Evolutionary conservation across 2,888 invertebrate genomes (phyloP), one percentile per base, ranked within the genome.

Genomic region (Hyles lineata): DNA sequence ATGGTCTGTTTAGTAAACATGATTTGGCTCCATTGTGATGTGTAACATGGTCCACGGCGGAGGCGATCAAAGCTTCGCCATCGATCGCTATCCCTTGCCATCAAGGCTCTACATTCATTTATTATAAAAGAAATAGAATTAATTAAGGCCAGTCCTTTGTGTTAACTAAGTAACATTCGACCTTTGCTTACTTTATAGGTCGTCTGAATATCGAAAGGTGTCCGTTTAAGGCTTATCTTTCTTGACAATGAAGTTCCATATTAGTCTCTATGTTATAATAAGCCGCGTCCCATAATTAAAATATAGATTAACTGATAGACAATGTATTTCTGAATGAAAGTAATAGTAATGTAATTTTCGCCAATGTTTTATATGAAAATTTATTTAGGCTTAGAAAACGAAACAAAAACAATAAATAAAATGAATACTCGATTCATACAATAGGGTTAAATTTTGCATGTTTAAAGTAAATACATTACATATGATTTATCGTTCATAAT

Each of bases 1-100:
- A 50, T 67, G 67, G 67, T 67, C 50, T 67, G 67, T 67, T 50
- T 50, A 25, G 43, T 67, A 67, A 67, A 50, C 50, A 67, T 29
- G n/a, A 43, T 63, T 63, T 63, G 63, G 43, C 50, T 67, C 67
- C 25, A 50, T 43, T 23, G 9, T 23, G 43, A 21, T 23, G 43
- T 67, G 43, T 43, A 43, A 43, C 43, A 43, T 15, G 43, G 43
- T 43, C 50, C 23, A 50, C 17, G 50, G 9, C 67, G 67, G 50
- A 43, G 50, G 21, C 43, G 63, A 63, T 63, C 25, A 67, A 67
- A 67, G 50, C 23, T 17, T 62, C 35, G 23, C n/a, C n/a, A 32
- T 63, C 43, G 63, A 63, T 67, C 50, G 50, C 35, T 67, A 67
- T 67, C 50, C 23, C 50, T 67, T 21, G 50, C 50, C 17, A 43